Evolutionary conservation across 1,140 invertebrate species (phyloP).

Genomic region (Platorchestia sp.): DNA sequence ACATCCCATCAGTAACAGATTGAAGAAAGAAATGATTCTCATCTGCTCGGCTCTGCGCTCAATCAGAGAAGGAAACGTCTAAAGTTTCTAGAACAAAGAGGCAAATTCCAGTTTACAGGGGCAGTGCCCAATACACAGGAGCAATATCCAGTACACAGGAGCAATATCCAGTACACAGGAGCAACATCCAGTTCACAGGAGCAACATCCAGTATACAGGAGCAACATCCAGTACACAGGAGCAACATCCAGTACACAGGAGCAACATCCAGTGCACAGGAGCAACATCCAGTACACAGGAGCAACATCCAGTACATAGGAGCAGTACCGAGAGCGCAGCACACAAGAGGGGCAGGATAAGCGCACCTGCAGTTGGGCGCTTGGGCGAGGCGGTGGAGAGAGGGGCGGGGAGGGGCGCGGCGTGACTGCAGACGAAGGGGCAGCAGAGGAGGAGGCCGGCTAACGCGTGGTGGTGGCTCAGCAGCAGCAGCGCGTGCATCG

Average conservation of each 20-base stretch:
- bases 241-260: no score
- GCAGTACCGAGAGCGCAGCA: not conserved
- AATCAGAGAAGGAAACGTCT: no score
- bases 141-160: no score
- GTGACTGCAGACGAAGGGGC: slow-evolving; percentile 21
- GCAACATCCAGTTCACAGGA: not conserved
- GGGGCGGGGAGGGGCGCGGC: not conserved
- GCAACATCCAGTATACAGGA: not conserved
- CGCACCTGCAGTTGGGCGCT: not conserved
- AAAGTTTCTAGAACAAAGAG: no score
- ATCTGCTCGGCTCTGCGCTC: no score
- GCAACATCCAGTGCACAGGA: no score
- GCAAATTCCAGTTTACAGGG: no score
- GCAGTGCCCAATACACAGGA: no score
- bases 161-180: not conserved
- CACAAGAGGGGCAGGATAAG: not conserved
- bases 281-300: not conserved
- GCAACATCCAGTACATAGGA: not conserved
- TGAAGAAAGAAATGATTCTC: no score
- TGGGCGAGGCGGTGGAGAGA: slow-evolving; percentile 2
- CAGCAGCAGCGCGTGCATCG: slow-evolving; percentile 13
- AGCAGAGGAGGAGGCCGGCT: not conserved
- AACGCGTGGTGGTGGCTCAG: slow-evolving; percentile 29
- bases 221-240: not conserved
- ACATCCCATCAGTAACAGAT: no score